phyloP scores from a whole-genome alignment of 2,888 invertebrate species.

The Seira sanloemensis region DNA sequence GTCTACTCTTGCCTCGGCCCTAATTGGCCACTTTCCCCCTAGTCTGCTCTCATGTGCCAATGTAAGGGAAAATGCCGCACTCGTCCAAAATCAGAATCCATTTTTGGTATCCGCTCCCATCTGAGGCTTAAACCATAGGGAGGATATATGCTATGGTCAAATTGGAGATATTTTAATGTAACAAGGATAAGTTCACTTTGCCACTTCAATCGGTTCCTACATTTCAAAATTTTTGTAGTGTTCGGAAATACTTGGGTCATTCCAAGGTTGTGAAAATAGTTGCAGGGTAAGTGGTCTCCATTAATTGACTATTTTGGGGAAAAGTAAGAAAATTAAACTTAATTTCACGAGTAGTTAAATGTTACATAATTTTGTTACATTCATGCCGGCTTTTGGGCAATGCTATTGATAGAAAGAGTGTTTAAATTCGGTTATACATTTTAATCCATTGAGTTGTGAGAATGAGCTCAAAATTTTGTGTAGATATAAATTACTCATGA shows the following conservation, averaged over 20 bases:
- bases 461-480: too few relatives aligned
- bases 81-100: conserved; percentile 34
- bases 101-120: conserved; percentile 52
- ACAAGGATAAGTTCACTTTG: neutral
- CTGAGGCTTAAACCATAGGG: neutral
- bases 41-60: neutral
- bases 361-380: too few relatives aligned
- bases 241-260: conserved; percentile 38
- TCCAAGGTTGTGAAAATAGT: conserved; percentile 16
- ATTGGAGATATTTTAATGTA: too few relatives aligned
- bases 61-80: neutral
- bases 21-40: neutral
- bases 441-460: too few relatives aligned
- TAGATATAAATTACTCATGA: too few relatives aligned
- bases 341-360: too few relatives aligned
- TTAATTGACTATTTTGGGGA: neutral
- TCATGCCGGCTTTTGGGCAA: too few relatives aligned
- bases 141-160: too few relatives aligned
- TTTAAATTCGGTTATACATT: too few relatives aligned
- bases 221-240: neutral
- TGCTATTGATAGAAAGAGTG: too few relatives aligned
- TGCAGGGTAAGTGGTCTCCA: neutral
- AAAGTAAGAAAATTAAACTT: too few relatives aligned
- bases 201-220: neutral
- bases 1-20: neutral